Base-by-base conservation (phyloP, 1,140 invertebrate genomes). In the Drosophila pseudoobscura region DNA sequence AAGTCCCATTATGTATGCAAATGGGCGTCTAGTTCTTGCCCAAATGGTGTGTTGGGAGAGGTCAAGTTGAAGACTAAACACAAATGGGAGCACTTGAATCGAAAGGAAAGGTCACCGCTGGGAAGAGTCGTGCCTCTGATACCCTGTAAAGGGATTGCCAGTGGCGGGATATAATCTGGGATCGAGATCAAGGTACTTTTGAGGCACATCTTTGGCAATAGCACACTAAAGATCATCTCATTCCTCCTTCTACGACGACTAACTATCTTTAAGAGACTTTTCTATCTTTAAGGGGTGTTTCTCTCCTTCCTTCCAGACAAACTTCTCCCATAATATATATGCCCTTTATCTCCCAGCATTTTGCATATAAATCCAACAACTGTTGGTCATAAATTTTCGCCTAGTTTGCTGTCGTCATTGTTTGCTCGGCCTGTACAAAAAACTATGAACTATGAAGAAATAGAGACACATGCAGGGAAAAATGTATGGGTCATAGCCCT, bases 311-410 rank as follows among this genome's bases (percentile, higher is more conserved):
- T 11, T 31, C 17, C 11, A 24, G 6, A 7, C 26, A 44, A 11
- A 20, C 6, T 13, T 7, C 9, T 13, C 22, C 2, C 1, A 4
- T 29, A 24, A 24, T n/a, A 24, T 35, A 7, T 0, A 8, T 26
- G 35, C 51, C 35, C 63, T 35, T 35, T 35, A 39, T 13, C 11
- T 0, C 1, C 4, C 57, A 39, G 26, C 51, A 8, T 24, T 43
- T 24, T 8, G n/a, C 39, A 51, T 43, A 46, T 31, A 54, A 39
- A 53, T 22, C 47, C 39, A 55, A 51, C 74, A 62, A 47, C 43
- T 61, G 76, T 53, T 62, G 66, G 43, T 44, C 66, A 73, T 85
- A 80, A 85, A 84, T 76, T 77, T 73, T 80, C 20, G 63, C 46
- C 35, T 75, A 52, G 46, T 57, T 60, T 62, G 49, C 13, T 87